These are phyloP conservation scores for Cichladusa arquata DNA, from an alignment of 2,113 vertebrate species.

Conservation along the genomic window DNA sequence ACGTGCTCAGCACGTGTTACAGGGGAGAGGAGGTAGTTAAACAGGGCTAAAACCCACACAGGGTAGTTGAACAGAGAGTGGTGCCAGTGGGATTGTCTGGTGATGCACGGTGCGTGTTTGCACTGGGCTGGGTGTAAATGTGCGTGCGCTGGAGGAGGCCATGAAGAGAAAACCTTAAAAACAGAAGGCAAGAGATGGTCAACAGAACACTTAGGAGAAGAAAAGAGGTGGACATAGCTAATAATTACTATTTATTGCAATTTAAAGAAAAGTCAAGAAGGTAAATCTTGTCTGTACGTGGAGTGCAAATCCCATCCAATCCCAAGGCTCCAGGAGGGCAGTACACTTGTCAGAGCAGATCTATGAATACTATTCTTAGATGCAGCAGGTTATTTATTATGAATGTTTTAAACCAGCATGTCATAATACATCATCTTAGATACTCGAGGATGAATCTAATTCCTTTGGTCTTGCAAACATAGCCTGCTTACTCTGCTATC, in stretches of 20 bases:
- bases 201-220: not conserved
- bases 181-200: not conserved
- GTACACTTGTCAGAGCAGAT: conserved; percentile 19
- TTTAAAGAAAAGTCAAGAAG: not conserved
- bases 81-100: not conserved
- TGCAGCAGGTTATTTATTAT: conserved; percentile 29
- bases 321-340: not conserved
- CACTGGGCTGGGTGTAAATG: not conserved
- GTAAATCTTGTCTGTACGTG: not conserved
- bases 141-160: not conserved
- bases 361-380: conserved; percentile 4
- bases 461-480: not conserved
- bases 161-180: not conserved
- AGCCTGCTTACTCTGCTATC: not conserved
- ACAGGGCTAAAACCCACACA: rapidly evolving
- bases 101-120: not conserved
- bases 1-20: rapidly evolving
- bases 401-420: conserved; percentile 6
- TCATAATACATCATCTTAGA: conserved; percentile 15
- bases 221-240: not conserved
- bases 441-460: not conserved
- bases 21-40: not conserved
- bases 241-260: not conserved
- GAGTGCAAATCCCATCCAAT: not conserved
- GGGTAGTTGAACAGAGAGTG: not conserved